These are phyloP conservation scores for Procambarus virginalis DNA, from an alignment of 1,140 invertebrate species.

Conservation along the genomic window DNA sequence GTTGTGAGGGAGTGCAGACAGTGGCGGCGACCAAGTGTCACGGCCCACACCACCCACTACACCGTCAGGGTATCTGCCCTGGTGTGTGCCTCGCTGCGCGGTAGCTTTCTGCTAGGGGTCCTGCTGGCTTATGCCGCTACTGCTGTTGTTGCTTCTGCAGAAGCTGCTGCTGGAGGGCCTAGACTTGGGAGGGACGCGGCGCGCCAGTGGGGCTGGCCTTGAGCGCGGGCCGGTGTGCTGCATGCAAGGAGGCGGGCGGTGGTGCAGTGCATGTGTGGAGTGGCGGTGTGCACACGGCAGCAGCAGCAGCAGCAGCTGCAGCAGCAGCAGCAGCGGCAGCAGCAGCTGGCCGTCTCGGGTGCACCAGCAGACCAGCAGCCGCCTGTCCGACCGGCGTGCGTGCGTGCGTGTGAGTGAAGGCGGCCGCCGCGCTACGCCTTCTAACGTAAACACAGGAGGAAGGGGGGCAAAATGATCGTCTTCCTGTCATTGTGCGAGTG, in stretches of 20 bases:
- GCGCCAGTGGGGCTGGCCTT: conserved; percentile 65
- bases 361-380: conserved; percentile 42
- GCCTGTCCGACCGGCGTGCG: conserved; percentile 46
- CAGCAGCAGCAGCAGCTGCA: conserved; percentile 29
- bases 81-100: conserved; percentile 9
- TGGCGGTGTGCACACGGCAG: conserved; percentile 60
- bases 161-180: conserved; percentile 62
- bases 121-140: conserved; percentile 4
- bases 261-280: conserved; percentile 65
- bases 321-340: conserved; percentile 27
- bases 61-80: conserved; percentile 23
- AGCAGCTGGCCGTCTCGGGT: conserved; percentile 2
- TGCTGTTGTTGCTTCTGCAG: conserved; percentile 9
- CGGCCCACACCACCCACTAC: background rate
- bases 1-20: background rate
- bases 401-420: conserved; percentile 52
- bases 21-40: conserved; percentile 35
- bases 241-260: conserved; percentile 61
- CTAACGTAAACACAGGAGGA: conserved; percentile 63
- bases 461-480: conserved; percentile 59
- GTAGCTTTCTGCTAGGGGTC: conserved; percentile 9
- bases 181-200: conserved; percentile 57
- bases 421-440: conserved; percentile 60
- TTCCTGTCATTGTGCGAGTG: conserved; percentile 68
- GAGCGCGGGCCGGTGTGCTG: conserved; percentile 63